Evolutionary conservation across 2,113 vertebrate genomes (phyloP), one percentile per base, ranked within the genome.

Genomic region (Dolichallabes microphthalmus): DNA sequence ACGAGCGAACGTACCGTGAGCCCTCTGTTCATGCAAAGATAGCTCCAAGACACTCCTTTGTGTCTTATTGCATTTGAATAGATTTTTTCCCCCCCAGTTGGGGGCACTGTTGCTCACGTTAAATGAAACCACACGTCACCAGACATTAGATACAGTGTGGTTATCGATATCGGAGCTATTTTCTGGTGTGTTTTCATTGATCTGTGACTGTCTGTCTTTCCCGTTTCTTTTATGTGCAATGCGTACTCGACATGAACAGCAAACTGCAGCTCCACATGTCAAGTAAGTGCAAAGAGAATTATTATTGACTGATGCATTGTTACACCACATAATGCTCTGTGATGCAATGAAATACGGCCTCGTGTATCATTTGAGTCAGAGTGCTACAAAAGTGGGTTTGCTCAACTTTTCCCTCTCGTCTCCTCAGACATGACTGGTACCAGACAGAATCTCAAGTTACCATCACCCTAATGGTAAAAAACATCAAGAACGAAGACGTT

Each of bases 371-470:
- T 27, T 55, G 13, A 2, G 4, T 32, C 14, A 20, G 8, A 50
- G 17, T 53, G 2, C 10, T 74, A 12, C 55, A 50, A n/a, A 50
- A 74, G 27, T 32, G n/a, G 10, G 32, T 73, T 61, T 57, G 74
- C 73, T 78, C 9, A 66, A 7, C 3, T 25, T 55, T 69, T 35
- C 45, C 27, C 3, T 45, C n/a, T 81, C 27, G 77, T 69, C 89
- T 80, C 89, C 88, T 76, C 88, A 95, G 97, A 88, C 94, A 96
- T 71, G 98, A 99, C 92, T 99, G 97, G 97, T 99, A 98, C 94
- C 97, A 99, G 95, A 99, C 97, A 90, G 97, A 99, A 89, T 97
- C 97, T 89, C 97, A 99, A 91, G 95, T 98, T 89, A 97, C 97
- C 39, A 91, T 99, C 91, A 98, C 96, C 32, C 92, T 98, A 89